phyloP scores from a whole-genome alignment of 2,113 vertebrate species.

The Hyla sarda region DNA sequence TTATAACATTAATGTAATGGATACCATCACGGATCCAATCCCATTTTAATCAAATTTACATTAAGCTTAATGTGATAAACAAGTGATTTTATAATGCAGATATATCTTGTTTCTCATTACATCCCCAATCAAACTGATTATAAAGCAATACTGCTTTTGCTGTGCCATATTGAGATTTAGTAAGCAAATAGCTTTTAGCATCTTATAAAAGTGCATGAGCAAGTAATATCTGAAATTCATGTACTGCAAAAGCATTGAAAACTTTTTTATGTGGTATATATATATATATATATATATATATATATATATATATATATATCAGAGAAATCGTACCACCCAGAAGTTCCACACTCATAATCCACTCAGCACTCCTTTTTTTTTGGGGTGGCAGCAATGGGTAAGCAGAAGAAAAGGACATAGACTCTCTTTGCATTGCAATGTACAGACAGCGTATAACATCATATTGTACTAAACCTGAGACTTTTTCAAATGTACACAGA shows the following conservation, averaged over 20 bases:
- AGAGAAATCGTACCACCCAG: too few species aligned
- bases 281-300: background rate
- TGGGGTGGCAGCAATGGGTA: too few species aligned
- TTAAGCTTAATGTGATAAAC: constrained; percentile 56
- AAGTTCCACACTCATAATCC: too few species aligned
- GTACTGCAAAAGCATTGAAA: background rate
- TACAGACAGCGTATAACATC: too few species aligned
- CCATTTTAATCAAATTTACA: constrained; percentile 57
- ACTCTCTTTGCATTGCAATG: too few species aligned
- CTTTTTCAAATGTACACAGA: too few species aligned
- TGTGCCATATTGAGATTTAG: constrained; percentile 34
- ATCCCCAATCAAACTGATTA: constrained; percentile 54
- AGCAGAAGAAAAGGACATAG: too few species aligned
- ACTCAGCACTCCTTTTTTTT: too few species aligned
- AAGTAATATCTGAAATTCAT: constrained; percentile 16
- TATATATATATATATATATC: too few species aligned
- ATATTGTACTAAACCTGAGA: too few species aligned
- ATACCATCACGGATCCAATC: constrained; percentile 49
- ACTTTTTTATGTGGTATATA: background rate
- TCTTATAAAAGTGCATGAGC: constrained; percentile 18
- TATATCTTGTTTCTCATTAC: constrained; percentile 58
- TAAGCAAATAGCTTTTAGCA: constrained; percentile 17
- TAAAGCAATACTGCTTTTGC: constrained; percentile 31
- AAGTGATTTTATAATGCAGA: constrained; percentile 51
- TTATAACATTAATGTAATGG: constrained; percentile 55